These are phyloP conservation scores for Matsumyia berberina DNA, from an alignment of 2,888 invertebrate genomes.

Conservation along the genomic window DNA sequence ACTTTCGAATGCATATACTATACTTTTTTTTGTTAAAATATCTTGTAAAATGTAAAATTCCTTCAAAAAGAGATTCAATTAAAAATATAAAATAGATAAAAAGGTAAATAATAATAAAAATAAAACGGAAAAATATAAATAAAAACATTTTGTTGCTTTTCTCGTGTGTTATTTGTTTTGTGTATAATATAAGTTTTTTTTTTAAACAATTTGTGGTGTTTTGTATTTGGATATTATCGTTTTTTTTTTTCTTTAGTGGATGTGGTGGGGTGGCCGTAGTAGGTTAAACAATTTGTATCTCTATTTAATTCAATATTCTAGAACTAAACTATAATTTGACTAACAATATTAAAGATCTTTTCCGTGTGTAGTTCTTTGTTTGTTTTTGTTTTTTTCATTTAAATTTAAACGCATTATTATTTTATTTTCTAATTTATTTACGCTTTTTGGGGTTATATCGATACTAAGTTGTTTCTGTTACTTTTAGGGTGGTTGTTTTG, in stretches of 20 bases:
- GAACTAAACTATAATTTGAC: constrained; percentile 76
- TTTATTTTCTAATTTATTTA: constrained; percentile 78
- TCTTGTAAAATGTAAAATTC: constrained; percentile 67
- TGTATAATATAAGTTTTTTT: constrained; percentile 41
- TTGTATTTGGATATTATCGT: constrained; percentile 59
- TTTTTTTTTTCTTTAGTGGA: constrained; percentile 77
- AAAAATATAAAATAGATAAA: constrained; percentile 2
- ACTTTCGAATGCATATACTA: constrained; percentile 66
- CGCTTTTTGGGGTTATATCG: constrained; percentile 61
- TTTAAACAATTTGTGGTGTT: constrained; percentile 76
- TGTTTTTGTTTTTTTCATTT: constrained; percentile 76
- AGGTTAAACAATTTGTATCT: constrained; percentile 69
- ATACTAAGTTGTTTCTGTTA: constrained; percentile 56
- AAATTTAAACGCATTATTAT: constrained; percentile 49
- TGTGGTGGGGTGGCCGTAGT: constrained; percentile 76
- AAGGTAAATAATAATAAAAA: constrained; percentile 2
- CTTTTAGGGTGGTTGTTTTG: constrained; percentile 66
- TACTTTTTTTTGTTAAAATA: constrained; percentile 27
- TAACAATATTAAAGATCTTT: constrained; percentile 70
- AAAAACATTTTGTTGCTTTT: constrained; percentile 54
- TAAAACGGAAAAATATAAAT: constrained; percentile 28
- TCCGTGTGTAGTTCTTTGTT: constrained; percentile 76
- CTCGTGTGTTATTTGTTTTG: constrained; percentile 50
- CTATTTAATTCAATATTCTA: constrained; percentile 73
- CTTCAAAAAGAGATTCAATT: constrained; percentile 49